Evolutionary conservation across 2,797 vertebrate species (phyloP).

Genomic region (Luscinia megarhynchos): DNA sequence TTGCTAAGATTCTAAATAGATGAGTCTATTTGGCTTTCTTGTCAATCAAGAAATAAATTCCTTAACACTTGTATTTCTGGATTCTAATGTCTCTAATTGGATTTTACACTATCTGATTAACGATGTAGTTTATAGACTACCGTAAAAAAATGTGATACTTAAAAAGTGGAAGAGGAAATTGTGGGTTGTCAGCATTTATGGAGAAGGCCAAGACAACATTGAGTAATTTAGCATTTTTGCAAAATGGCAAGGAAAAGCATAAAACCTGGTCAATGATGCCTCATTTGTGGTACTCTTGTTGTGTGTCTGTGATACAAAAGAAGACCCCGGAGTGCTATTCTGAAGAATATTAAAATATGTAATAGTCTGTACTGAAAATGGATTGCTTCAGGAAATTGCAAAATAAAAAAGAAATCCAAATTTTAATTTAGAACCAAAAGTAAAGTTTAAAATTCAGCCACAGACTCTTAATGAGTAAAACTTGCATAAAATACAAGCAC

Average conservation of each 20-base stretch:
- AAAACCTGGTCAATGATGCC: slow-evolving; percentile 47
- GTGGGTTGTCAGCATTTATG: slow-evolving; percentile 72
- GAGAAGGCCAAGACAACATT: slow-evolving; percentile 64
- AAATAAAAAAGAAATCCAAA: slow-evolving; percentile 16
- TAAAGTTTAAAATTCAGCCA: not conserved
- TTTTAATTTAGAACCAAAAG: slow-evolving; percentile 19
- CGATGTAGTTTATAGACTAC: slow-evolving; percentile 78
- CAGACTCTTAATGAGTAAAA: not conserved
- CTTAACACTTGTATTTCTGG: slow-evolving; percentile 86
- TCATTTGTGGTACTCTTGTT: slow-evolving; percentile 20
- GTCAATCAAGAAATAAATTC: slow-evolving; percentile 86
- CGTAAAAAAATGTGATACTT: slow-evolving; percentile 73
- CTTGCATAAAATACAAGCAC: not conserved
- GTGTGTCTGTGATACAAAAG: slow-evolving; percentile 11
- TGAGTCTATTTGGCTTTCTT: slow-evolving; percentile 85
- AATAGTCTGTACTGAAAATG: slow-evolving; percentile 9
- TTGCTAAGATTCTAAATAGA: slow-evolving; percentile 86
- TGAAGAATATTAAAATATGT: slow-evolving; percentile 17
- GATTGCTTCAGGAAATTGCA: slow-evolving; percentile 28
- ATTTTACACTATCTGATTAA: slow-evolving; percentile 86
- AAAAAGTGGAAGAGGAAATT: slow-evolving; percentile 74
- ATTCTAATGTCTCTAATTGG: slow-evolving; percentile 85
- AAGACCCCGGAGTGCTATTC: slow-evolving; percentile 14
- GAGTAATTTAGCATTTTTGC: slow-evolving; percentile 59
- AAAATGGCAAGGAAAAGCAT: not conserved